Conservation (phyloP, 2,888 invertebrate genomes). For the Polyommatus iphigenia region DNA sequence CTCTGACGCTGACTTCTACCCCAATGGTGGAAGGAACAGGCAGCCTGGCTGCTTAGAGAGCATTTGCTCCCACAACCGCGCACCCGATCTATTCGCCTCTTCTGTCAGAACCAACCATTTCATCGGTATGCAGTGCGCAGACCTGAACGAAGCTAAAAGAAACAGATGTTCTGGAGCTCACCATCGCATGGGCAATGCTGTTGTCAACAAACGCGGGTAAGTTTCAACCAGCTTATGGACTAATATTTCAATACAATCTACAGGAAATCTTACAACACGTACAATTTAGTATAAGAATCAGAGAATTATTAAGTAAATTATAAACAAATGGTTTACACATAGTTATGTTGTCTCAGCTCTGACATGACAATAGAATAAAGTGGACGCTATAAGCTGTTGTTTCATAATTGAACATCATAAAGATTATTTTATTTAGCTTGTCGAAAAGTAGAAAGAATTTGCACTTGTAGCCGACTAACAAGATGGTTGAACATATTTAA, state of each 20-base stretch:
- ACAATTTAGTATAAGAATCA: background rate
- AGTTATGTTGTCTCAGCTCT: no score
- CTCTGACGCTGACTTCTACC: slow-evolving; percentile 50
- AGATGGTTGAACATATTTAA: no score
- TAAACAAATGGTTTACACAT: no score
- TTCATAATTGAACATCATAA: no score
- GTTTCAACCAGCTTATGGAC: slow-evolving; percentile 1
- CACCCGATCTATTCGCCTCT: slow-evolving; percentile 47
- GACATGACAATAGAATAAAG: no score
- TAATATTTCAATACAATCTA: no score
- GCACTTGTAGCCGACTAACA: no score
- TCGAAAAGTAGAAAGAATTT: no score
- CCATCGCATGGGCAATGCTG: slow-evolving; percentile 47
- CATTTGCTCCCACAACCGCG: slow-evolving; percentile 49
- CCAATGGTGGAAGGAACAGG: slow-evolving; percentile 49
- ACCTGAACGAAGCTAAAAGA: slow-evolving; percentile 42
- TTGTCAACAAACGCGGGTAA: slow-evolving; percentile 41
- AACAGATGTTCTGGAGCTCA: slow-evolving; percentile 42
- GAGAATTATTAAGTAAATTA: no score
- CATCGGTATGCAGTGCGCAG: slow-evolving; percentile 45
- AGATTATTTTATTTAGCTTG: no score
- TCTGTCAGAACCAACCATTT: slow-evolving; percentile 47
- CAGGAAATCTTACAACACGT: no score
- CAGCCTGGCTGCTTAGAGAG: slow-evolving; percentile 49
- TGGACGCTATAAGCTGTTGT: no score